Base-by-base conservation (phyloP, 1,140 invertebrate species). In the Drosophila malerkotliana region DNA sequence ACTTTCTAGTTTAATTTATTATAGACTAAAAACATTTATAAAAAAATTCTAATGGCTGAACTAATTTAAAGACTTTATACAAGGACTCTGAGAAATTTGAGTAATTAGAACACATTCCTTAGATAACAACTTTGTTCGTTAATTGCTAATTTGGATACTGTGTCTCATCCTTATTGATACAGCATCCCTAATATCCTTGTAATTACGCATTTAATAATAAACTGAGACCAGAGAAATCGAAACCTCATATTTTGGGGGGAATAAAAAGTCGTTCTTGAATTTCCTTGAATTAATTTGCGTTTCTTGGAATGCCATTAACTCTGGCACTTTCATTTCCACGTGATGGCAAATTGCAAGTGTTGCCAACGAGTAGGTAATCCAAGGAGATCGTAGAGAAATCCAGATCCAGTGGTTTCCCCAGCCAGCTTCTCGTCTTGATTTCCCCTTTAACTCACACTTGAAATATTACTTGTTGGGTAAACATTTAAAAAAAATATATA, bases 381-480 rank as follows among this genome's bases (percentile, higher is more conserved):
- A 69, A 69, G 66, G 47, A 56, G 51, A 69, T 41, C 63, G 14
- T 49, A 68, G 51, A n/a, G 49, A 48, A 55, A 39, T 68, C 45
- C 63, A 56, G 41, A 39, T 68, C 45, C 63, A 56, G 41, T 55
- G 66, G 66, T 68, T 68, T 37, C 18, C 49, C 24, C 51, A 18
- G 26, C 30, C 61, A 54, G 44, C 37, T 18, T 15, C 15, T 21
- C n/a, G 21, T n/a, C 5, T 9, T 34, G 26, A 32, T 32, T 34
- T 68, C 15, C 51, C 34, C 34, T 37, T 44, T 44, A 44, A 44
- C n/a, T 44, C 1, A 44, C 15, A 15, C 41, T 44, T 44, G 15
- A 44, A 44, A 44, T 44, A 15, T 6, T 28, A 28, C 1, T 6
- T 26, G 4, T 26, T 5, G 6, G 4, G 26, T 28, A 28, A 6